phyloP scores from a whole-genome alignment of 2,888 invertebrate species.

The Scelioninae gen. 1 region DNA sequence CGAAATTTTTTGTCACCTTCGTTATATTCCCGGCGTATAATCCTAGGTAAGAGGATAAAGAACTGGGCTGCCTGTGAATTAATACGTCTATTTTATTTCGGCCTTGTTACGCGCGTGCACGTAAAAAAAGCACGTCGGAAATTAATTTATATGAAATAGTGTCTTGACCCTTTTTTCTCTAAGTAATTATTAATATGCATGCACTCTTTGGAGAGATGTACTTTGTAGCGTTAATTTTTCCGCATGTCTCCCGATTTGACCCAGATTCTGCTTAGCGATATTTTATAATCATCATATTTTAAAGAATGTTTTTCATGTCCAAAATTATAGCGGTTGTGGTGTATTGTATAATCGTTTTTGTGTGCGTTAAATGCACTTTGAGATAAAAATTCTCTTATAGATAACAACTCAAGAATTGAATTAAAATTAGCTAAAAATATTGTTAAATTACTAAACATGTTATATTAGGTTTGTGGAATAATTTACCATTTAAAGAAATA shows the following conservation, averaged over 20 bases:
- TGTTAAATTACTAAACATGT: no score
- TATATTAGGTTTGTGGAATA: no score
- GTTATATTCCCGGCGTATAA: background rate
- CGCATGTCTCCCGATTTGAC: conserved; percentile 26
- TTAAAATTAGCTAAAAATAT: no score
- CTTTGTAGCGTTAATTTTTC: conserved; percentile 21
- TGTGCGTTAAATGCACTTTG: conserved; percentile 37
- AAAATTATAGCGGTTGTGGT: conserved; percentile 11
- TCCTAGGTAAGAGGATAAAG: conserved; percentile 48
- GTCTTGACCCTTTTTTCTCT: conserved; percentile 21
- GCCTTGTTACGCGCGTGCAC: conserved; percentile 14
- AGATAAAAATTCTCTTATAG: background rate
- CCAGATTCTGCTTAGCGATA: conserved; percentile 29
- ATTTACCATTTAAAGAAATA: no score
- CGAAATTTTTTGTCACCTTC: conserved; percentile 20
- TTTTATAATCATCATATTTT: conserved; percentile 28
- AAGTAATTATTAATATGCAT: conserved; percentile 51
- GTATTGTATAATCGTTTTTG: conserved; percentile 23
- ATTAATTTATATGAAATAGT: conserved; percentile 35
- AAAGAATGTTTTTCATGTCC: conserved; percentile 32
- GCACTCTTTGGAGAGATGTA: conserved; percentile 19
- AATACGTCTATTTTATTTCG: conserved; percentile 36
- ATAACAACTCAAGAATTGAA: no score
- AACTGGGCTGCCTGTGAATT: conserved; percentile 1
- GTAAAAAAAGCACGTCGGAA: conserved; percentile 9